Base-by-base conservation (phyloP, 1,140 invertebrate genomes). In the Pristionchus pacificus region DNA sequence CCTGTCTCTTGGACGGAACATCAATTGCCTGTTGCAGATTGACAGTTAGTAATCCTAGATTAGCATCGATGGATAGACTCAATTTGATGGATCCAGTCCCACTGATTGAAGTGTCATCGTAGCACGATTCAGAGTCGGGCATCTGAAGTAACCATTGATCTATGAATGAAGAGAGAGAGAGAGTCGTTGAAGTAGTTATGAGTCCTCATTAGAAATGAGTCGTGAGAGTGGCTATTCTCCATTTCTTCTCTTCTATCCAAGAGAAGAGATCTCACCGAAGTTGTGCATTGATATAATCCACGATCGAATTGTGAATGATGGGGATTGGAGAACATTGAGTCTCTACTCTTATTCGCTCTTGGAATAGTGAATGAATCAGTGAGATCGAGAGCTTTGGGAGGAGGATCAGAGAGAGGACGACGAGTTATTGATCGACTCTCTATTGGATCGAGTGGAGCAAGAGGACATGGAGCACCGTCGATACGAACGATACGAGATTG, bases 241-340 rank as follows among this genome's bases (percentile, higher is more conserved):
- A 13, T 65, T 14, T 27, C 6, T 65, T 66, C 27, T 66, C 60
- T 32, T 1, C 28, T 19, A 74, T 14, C 0, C 27, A 32, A 75
- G 70, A 1, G 14, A 27, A 30, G 29, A 60, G 19, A 59, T 57
- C 24, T 2, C 28, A 28, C 49, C 74, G 1, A 71, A 1, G 10
- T 30, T 49, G 32, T 32, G 66, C 70, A 68, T 15, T 79, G 64
- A 66, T 81, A 81, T 28, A 81, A 72, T 30, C 80, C 79, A 29
- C 80, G 67, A 71, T 81, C 79, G 27, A 81, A 78, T 61, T 81
- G 77, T 33, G 60, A 76, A 32, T 81, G 75, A 58, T 79, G 70
- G 0, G 75, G 65, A 55, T 75, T 77, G 1, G 66, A 67, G 61
- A 81, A 81, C 80, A 81, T 81, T 15, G 76, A 76, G 1, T 67